Percentiles rank a stretch among this genome's conserved stretches.
These are phyloP conservation scores for Solen grandis DNA, from an alignment of 1,140 invertebrate species.

Conservation along the genomic window DNA sequence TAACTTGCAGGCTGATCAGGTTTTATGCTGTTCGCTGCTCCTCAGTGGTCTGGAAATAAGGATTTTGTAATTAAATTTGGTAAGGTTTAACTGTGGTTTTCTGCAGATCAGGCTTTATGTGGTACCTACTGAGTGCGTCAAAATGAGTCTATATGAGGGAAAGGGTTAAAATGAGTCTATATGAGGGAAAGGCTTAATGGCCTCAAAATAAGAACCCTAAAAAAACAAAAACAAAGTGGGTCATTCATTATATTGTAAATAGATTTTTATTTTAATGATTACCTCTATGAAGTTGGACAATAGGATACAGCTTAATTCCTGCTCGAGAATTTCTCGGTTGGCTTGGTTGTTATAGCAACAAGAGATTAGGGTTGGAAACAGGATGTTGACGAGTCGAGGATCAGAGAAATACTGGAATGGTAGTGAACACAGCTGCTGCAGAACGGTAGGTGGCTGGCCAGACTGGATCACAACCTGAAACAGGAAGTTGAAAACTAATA, in stretches of 20 bases:
- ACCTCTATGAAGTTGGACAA: conserved; percentile 81
- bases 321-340: conserved; percentile 87
- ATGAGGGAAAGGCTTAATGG: too few relatives aligned
- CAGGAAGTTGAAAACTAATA: conserved; percentile 18
- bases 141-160: too few relatives aligned
- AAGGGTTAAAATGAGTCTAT: too few relatives aligned
- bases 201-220: too few relatives aligned
- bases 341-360: conserved; percentile 88
- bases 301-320: conserved; percentile 88
- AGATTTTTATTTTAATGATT: conserved; percentile 15
- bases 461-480: conserved; percentile 89
- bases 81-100: too few relatives aligned
- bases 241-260: conserved; percentile 42
- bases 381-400: conserved; percentile 86
- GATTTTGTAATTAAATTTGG: too few relatives aligned
- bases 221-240: neutral
- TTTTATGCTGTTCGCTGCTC: too few relatives aligned
- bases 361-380: conserved; percentile 93
- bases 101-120: too few relatives aligned
- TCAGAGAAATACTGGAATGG: conserved; percentile 95
- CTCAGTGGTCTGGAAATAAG: too few relatives aligned
- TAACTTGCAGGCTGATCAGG: too few relatives aligned
- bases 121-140: too few relatives aligned
- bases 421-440: conserved; percentile 93
- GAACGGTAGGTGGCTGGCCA: conserved; percentile 90